Conservation (phyloP, 2,797 vertebrate genomes). For the Trachops cirrhosus region DNA sequence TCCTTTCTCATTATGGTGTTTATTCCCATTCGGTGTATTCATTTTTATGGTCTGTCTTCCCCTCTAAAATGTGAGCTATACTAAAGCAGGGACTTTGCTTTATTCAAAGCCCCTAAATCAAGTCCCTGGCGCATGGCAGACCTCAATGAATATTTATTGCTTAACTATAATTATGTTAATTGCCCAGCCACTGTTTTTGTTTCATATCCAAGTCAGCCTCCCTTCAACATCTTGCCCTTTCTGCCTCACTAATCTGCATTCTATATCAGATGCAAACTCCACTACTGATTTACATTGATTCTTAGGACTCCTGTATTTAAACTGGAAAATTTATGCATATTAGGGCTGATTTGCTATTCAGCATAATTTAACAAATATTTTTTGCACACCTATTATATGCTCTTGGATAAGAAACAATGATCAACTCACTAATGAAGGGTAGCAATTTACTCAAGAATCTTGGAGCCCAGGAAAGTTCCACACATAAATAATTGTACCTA, state of each 20-base stretch:
- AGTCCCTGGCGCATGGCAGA: not conserved
- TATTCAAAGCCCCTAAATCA: not conserved
- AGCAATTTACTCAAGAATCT: not conserved
- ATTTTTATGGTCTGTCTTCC: not conserved
- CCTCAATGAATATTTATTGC: conserved; percentile 43
- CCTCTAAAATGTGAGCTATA: not conserved
- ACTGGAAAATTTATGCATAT: not conserved
- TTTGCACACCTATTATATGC: not conserved
- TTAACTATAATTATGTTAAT: conserved; percentile 49
- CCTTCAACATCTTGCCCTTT: conserved; percentile 6
- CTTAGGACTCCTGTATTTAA: not conserved
- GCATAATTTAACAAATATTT: conserved; percentile 2
- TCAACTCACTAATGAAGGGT: not conserved
- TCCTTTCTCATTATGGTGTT: not conserved
- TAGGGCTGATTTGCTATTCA: not conserved
- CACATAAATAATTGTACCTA: not conserved
- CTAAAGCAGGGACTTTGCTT: conserved; percentile 11
- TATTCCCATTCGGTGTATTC: not conserved
- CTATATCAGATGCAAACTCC: not conserved
- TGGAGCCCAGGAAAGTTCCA: not conserved
- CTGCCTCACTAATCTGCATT: not conserved
- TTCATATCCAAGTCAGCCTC: not conserved
- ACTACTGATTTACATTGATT: not conserved
- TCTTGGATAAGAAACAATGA: conserved; percentile 36
- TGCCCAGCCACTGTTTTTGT: not conserved